Percentiles rank a stretch among this genome's conserved stretches.
Conservation (phyloP, 2,113 vertebrate species). For the Anseranas semipalmata region DNA sequence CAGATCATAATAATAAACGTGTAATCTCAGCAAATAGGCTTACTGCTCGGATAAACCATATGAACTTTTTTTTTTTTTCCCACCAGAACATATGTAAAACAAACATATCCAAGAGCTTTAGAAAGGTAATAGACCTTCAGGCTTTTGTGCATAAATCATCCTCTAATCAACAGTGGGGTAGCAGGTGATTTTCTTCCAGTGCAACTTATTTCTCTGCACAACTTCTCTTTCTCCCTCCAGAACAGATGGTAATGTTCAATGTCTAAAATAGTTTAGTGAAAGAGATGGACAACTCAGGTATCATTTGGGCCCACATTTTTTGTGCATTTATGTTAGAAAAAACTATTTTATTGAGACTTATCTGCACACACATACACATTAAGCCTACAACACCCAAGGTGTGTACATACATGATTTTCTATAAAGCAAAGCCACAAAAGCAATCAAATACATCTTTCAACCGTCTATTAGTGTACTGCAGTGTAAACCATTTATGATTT, state of each 20-base stretch:
- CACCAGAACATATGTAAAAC: not conserved
- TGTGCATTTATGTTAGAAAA: not conserved
- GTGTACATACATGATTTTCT: not conserved
- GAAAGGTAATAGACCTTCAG: not conserved
- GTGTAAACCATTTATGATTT: not conserved
- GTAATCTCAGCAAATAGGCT: not conserved
- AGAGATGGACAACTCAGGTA: not conserved
- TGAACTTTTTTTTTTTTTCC: not conserved
- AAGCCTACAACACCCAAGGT: not conserved
- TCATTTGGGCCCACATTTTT: not conserved
- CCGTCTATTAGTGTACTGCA: not conserved
- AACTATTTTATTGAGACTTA: not conserved
- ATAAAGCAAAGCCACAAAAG: not conserved
- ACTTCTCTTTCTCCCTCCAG: not conserved
- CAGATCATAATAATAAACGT: not conserved
- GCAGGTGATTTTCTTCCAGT: constrained; percentile 35
- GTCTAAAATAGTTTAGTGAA: not conserved
- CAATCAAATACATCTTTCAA: not conserved
- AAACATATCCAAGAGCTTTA: not conserved
- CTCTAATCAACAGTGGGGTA: not conserved
- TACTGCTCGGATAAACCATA: not conserved
- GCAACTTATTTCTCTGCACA: not conserved
- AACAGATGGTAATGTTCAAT: constrained; percentile 32
- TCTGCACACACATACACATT: not conserved
- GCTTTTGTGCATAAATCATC: not conserved